These are phyloP conservation scores for Brachionus rubens DNA, from an alignment of 1,140 invertebrate genomes.

Conservation along the genomic window DNA sequence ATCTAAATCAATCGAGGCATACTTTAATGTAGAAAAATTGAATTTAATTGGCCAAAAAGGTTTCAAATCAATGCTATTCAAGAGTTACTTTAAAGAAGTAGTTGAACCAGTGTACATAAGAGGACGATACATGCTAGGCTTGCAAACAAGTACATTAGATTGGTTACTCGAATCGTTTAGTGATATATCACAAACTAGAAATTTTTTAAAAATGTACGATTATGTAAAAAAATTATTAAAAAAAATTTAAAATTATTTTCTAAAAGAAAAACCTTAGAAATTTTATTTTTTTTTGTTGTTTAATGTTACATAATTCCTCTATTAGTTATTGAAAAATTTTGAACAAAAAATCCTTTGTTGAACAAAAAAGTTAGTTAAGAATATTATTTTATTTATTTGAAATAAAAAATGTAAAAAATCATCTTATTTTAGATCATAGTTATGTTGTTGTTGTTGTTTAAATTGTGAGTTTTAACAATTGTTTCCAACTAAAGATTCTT, in stretches of 20 bases:
- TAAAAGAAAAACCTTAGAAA: background rate
- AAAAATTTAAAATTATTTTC: background rate
- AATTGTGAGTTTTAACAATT: too few species aligned
- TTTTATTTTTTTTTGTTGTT: too few species aligned
- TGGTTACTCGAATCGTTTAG: conserved; percentile 15
- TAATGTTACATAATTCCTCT: too few species aligned
- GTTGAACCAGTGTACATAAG: background rate
- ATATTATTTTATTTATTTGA: too few species aligned
- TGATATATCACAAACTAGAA: conserved; percentile 24
- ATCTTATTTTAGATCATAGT: too few species aligned
- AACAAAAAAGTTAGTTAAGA: too few species aligned
- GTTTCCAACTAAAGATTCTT: too few species aligned
- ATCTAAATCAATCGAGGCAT: background rate
- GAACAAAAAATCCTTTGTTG: background rate
- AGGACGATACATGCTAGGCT: conserved; percentile 15
- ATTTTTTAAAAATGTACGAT: conserved; percentile 20
- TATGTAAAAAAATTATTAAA: conserved; percentile 28
- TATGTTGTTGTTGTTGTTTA: too few species aligned
- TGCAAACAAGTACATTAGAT: conserved; percentile 5
- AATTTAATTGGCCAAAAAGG: background rate
- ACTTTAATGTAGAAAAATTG: conserved; percentile 24
- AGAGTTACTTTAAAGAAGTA: background rate
- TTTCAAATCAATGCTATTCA: background rate
- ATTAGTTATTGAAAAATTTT: background rate
- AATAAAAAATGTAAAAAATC: too few species aligned